Base-by-base conservation (phyloP, 1,140 invertebrate genomes). In the Arion vulgaris region DNA sequence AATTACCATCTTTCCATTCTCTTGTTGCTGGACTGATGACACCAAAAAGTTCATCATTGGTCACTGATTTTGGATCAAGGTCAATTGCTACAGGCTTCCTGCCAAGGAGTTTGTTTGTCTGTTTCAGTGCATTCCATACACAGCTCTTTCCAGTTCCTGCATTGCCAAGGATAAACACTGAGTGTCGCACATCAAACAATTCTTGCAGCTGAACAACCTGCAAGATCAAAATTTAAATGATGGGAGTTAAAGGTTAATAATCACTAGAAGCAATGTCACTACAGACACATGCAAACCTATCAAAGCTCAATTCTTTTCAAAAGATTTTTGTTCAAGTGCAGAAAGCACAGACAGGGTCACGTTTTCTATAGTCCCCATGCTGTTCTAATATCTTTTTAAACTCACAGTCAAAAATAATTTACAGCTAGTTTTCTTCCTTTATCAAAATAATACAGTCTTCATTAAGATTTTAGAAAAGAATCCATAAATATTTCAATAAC, bases 31-130 rank as follows among this genome's bases (percentile, higher is more conserved):
- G 97, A 93, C 99, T 99, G 86, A 99, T 98, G 80, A 98, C 96
- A 39, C 98, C 98, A 93, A 99, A 99, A 26, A 99, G 93, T 93
- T 99, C 98, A 91, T 99, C 97, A 91, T 98, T 99, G 4, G 97
- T 98, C 0, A 99, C 97, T 32, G 97, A 97, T 94, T 98, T 98
- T 1, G 98, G 98, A 93, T 99, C 98, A 26, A 99, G 93, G 93
- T 99, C 97, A 88, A 96, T 96, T 86, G 95, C 98, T 49, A 97
- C 93, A 1, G 98, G 97, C 92, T 97, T 98, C 88, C 95, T 95
- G 89, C 96, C 97, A 82, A 97, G 94, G 91, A 97, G 98, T 88
- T 96, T 95, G 92, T 98, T 98, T 1, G 97, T 98, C 90, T 95
- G 95, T 87, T 96, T 96, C 17, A 99, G 92, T 0, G 96, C 96